phyloP scores from a whole-genome alignment of 2,888 invertebrate genomes.

The Tuberolachnus salignus region DNA sequence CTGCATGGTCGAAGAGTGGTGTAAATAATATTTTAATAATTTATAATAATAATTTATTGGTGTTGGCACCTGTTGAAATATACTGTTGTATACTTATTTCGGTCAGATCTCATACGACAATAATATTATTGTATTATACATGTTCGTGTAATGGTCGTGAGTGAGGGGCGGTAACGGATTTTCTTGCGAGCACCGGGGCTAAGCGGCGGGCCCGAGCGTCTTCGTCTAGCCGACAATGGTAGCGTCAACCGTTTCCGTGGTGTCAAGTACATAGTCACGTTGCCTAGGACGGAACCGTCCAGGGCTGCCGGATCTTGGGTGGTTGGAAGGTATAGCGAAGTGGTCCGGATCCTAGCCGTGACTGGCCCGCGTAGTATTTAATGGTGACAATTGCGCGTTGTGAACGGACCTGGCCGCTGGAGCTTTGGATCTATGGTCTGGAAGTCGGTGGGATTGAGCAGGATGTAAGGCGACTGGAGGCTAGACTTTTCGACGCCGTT shows the following conservation, averaged over 20 bases:
- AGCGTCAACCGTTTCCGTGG: background rate
- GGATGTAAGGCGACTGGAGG: background rate
- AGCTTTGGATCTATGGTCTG: background rate
- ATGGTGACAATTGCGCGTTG: background rate
- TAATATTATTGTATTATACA: too few relatives aligned
- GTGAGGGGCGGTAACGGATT: too few relatives aligned
- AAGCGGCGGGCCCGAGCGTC: background rate
- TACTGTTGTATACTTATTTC: too few relatives aligned
- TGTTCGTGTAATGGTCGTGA: too few relatives aligned
- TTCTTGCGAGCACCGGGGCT: too few relatives aligned
- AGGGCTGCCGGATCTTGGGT: background rate
- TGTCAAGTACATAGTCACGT: background rate
- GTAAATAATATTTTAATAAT: too few relatives aligned
- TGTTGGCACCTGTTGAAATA: too few relatives aligned
- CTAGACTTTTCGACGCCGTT: slow-evolving; percentile 32
- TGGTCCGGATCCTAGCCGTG: slow-evolving; percentile 58
- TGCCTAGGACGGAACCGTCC: background rate
- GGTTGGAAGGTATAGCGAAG: slow-evolving; percentile 23
- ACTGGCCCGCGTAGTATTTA: slow-evolving; percentile 59
- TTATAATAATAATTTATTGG: too few relatives aligned
- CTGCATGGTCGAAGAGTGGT: too few relatives aligned
- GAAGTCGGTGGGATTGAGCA: slow-evolving; percentile 21
- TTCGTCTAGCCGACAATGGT: background rate
- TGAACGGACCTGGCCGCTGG: slow-evolving; percentile 17
- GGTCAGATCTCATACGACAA: too few relatives aligned